Evolutionary conservation across 2,113 vertebrate genomes (phyloP), one percentile per base, ranked within the genome.

Genomic region (Corythaixoides concolor): DNA sequence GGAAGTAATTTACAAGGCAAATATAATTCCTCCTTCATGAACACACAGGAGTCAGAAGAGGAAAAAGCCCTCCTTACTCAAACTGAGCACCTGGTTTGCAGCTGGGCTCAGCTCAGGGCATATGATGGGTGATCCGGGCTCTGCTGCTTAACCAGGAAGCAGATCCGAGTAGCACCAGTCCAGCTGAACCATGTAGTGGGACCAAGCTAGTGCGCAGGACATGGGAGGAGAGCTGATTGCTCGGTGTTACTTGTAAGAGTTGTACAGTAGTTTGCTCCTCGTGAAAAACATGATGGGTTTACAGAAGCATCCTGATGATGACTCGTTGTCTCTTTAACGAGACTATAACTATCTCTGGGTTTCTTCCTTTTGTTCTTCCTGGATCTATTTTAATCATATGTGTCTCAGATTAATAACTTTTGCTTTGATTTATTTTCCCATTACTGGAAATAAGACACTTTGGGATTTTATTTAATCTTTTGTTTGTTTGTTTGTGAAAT

Each of bases 321-420:
- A 22, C 26, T 37, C 45, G 2, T 72, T 55, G 33, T 50, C 26
- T 59, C n/a, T 33, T 69, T 81, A 80, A 69, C 0, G 5, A 68
- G 56, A 45, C 15, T 76, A 0, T 35, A 79, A 60, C 62, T 68
- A 16, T 60, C 6, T 88, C 49, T 88, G 23, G 16, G 15, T 80
- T 94, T 83, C 79, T 91, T 58, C 27, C 24, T 88, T 84, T 89
- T 89, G 28, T 63, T 75, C 30, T 88, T 93, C 26, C 9, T 63
- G 62, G 10, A 37, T 66, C 13, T 73, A 11, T 74, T 83, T 84
- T 47, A 37, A 58, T 83, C 9, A 3, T 56, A 14, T 9, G 26
- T 26, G 8, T 33, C 59, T 83, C 75, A 62, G 52, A 67, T 85
- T 49, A 58, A 8, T 73, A 83, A 49, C 20, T 81, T 72, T 41